These are phyloP conservation scores for Lapara coniferarum DNA, from an alignment of 2,888 invertebrate species.

Conservation along the genomic window DNA sequence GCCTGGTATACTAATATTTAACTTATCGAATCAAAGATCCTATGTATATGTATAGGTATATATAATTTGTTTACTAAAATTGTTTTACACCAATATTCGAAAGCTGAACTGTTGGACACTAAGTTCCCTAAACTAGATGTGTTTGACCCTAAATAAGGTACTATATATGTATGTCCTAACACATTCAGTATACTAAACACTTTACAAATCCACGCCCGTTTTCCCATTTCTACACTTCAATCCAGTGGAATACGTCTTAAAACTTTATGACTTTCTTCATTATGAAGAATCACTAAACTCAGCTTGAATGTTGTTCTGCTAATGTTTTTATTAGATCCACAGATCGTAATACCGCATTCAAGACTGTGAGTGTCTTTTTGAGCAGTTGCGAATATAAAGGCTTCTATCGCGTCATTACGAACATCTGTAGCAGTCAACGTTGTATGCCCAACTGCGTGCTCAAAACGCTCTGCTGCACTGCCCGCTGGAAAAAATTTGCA, in stretches of 20 bases:
- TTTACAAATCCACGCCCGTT: conserved; percentile 51
- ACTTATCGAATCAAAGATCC: conserved; percentile 23
- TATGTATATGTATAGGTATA: conserved; percentile 27
- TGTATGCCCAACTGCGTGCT: too few species aligned
- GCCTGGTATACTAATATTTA: conserved; percentile 57
- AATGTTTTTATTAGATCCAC: not conserved
- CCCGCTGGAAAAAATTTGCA: too few species aligned
- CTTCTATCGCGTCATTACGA: too few species aligned
- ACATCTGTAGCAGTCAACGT: too few species aligned
- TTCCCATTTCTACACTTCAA: not conserved
- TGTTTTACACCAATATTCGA: conserved; percentile 81
- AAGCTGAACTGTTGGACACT: conserved; percentile 78
- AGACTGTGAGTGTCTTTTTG: not conserved
- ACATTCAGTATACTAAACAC: conserved; percentile 65
- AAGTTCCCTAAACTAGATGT: conserved; percentile 71
- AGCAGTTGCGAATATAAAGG: not conserved
- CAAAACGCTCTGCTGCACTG: too few species aligned
- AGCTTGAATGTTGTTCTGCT: not conserved
- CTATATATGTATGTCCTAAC: conserved; percentile 68
- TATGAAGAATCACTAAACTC: not conserved
- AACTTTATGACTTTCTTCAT: too few species aligned
- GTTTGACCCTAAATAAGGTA: conserved; percentile 66
- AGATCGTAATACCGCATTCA: too few species aligned
- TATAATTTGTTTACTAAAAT: conserved; percentile 53
- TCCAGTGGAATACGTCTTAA: too few species aligned